Percentiles rank a stretch among this genome's conserved stretches.
Evolutionary conservation across 2,113 vertebrate species (phyloP).

Genomic region (Python bivittatus): DNA sequence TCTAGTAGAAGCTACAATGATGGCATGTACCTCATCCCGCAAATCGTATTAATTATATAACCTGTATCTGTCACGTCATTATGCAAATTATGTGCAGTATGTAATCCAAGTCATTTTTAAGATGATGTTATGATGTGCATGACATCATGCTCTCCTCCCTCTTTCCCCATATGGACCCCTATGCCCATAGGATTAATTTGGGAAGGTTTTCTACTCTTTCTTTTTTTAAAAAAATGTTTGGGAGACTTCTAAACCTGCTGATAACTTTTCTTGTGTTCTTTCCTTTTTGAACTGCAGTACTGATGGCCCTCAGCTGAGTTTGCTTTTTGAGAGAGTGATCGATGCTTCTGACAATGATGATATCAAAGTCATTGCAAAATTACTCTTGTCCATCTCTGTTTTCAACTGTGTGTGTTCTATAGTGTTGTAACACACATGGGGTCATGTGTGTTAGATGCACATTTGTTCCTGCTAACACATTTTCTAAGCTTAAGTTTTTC

Average conservation of each 20-base stretch:
- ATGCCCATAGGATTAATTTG: neutral
- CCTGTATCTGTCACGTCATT: neutral
- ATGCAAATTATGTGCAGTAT: neutral
- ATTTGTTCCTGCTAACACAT: neutral
- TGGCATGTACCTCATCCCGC: neutral
- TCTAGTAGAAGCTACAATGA: neutral
- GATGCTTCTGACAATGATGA: neutral
- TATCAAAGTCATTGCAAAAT: neutral
- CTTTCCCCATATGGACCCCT: neutral
- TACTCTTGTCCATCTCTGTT: neutral
- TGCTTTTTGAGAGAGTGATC: neutral
- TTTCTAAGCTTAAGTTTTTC: neutral
- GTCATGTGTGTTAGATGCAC: neutral
- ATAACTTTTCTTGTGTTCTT: neutral
- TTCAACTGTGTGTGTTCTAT: neutral
- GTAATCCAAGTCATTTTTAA: neutral
- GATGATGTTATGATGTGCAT: neutral
- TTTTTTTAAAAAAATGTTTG: neutral
- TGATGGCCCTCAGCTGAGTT: neutral
- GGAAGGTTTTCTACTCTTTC: neutral
- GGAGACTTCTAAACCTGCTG: neutral
- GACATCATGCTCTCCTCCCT: neutral
- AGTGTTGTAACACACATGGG: neutral
- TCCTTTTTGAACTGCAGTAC: neutral
- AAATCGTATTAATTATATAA: neutral